Conservation (phyloP, 2,888 invertebrate species). For the Herminia tarsipennalis region DNA sequence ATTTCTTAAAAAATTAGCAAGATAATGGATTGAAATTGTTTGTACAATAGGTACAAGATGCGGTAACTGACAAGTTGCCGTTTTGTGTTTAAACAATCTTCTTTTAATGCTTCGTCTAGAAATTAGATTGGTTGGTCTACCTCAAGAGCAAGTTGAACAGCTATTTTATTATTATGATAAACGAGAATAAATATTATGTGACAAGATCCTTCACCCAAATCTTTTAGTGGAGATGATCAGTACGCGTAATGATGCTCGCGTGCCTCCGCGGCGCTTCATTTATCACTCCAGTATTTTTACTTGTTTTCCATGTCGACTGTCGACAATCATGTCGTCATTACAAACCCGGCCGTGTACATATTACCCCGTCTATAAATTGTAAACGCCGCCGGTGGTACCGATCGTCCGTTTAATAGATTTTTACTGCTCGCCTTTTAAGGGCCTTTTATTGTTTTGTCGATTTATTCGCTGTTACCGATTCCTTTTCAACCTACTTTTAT, state of each 20-base stretch:
- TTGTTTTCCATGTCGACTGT: conserved; percentile 79
- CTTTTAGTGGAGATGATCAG: conserved; percentile 38
- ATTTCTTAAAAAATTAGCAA: too few relatives aligned
- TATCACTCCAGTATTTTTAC: conserved; percentile 80
- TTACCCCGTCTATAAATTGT: conserved; percentile 79
- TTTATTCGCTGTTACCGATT: conserved; percentile 48
- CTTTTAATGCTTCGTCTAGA: too few relatives aligned
- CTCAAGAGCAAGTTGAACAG: too few relatives aligned
- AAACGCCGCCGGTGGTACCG: conserved; percentile 76
- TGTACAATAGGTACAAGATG: too few relatives aligned
- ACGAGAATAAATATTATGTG: conserved; percentile 34
- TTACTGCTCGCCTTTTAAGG: conserved; percentile 65
- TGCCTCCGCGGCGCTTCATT: conserved; percentile 68
- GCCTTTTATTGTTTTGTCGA: conserved; percentile 47
- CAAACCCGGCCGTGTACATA: conserved; percentile 72
- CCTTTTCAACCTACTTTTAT: conserved; percentile 28
- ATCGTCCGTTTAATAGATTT: conserved; percentile 74
- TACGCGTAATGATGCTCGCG: conserved; percentile 71
- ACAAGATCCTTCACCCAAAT: conserved; percentile 29
- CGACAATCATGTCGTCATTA: conserved; percentile 84
- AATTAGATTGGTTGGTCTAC: too few relatives aligned
- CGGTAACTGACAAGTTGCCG: too few relatives aligned
- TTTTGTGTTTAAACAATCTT: too few relatives aligned
- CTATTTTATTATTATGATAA: conserved; percentile 31
- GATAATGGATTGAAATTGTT: neutral